These are phyloP conservation scores for Macquaria ambigua DNA, from an alignment of 2,113 vertebrate genomes.

Conservation along the genomic window DNA sequence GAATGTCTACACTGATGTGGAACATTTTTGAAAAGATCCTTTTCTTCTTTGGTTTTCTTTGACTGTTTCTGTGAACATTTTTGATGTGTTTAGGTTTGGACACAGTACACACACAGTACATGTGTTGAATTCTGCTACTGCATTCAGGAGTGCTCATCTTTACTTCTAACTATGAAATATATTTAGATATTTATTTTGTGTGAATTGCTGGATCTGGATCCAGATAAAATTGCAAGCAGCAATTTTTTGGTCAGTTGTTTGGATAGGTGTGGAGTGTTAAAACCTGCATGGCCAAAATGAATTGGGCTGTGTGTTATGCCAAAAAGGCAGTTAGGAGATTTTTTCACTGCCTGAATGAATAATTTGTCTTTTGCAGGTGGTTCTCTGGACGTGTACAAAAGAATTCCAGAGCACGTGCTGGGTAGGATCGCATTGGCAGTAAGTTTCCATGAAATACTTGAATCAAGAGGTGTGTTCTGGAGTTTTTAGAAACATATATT, in stretches of 20 bases:
- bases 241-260: not conserved
- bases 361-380: constrained; percentile 86
- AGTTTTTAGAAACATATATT: not conserved
- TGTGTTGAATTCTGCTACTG: not conserved
- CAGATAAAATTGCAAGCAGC: not conserved
- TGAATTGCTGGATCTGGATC: constrained; percentile 1
- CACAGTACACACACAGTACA: not conserved
- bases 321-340: not conserved
- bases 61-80: not conserved
- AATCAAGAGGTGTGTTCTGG: not conserved
- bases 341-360: not conserved
- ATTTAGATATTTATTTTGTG: not conserved
- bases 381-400: constrained; percentile 96
- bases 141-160: not conserved
- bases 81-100: not conserved
- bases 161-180: not conserved
- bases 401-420: constrained; percentile 94
- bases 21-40: not conserved
- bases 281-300: not conserved
- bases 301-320: not conserved
- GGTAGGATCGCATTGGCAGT: constrained; percentile 97
- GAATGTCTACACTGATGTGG: not conserved
- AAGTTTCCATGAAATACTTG: constrained; percentile 77
- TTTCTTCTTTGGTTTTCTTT: not conserved
- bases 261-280: not conserved